Base-by-base conservation (phyloP, 2,113 vertebrate species). In the Sinocyclocheilus anshuiensis region DNA sequence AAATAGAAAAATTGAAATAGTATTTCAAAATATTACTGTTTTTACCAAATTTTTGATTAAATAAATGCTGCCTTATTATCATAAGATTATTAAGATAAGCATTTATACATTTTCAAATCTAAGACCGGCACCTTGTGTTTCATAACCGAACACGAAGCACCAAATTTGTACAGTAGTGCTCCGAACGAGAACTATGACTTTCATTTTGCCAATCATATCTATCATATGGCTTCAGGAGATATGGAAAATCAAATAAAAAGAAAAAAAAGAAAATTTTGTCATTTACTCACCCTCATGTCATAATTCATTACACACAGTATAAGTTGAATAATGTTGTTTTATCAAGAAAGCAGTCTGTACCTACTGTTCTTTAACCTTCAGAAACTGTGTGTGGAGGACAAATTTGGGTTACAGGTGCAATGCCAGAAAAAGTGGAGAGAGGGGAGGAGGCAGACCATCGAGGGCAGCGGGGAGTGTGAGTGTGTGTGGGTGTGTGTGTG, bases 321-420 rank as follows among this genome's bases (percentile, higher is more conserved):
- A 20, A 20, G 69, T 42, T 72, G 9, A 72, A 42, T 22, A 22
- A 39, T 2, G 6, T 16, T 69, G 65, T 72, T 72, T 72, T 39
- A 72, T 22, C 18, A 42, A 11, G 16, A 72, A 22, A 72, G 36
- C 36, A n/a, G 18, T 42, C 33, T 22, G 16, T 20, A 20, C 11
- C 11, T n/a, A 11, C 39, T 75, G 42, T 33, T 29, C 6, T 77
- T 77, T 55, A 77, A 77, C 76, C 45, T 77, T 77, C 26, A 53
- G 26, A 77, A 29, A 77, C 16, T 12, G 15, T 77, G 24, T 77
- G 48, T 33, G 24, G 48, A 18, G 26, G 50, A 33, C 0, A 4
- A 55, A 29, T 55, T 77, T 53, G 15, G 48, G 69, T 53, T 59
- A 57, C 82, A 71, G 81, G 50, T 83, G 45, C 50, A 69, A 22